These are phyloP conservation scores for Trichonephila clavipes DNA, from an alignment of 1,140 invertebrate species.

Conservation along the genomic window DNA sequence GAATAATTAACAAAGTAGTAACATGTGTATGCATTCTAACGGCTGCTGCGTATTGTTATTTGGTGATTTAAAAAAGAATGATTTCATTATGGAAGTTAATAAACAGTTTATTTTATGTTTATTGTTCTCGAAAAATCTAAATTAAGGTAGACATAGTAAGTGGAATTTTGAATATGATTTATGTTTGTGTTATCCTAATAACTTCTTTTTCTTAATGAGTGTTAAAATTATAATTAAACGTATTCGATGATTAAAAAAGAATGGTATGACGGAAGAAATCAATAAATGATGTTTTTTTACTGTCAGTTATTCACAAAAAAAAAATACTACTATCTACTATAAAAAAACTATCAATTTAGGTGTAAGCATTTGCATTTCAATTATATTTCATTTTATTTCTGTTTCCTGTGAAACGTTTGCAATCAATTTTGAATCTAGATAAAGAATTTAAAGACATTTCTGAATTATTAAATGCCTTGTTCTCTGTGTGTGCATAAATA, in stretches of 20 bases:
- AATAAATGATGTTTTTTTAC: not conserved
- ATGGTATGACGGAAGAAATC: not conserved
- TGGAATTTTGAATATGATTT: too few relatives aligned
- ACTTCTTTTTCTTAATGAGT: too few relatives aligned
- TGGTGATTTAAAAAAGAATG: not conserved
- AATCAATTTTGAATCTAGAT: too few relatives aligned
- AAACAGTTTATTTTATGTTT: not conserved
- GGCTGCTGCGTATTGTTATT: not conserved
- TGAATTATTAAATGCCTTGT: too few relatives aligned
- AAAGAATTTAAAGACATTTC: too few relatives aligned
- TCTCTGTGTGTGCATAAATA: too few relatives aligned
- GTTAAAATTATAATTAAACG: too few relatives aligned
- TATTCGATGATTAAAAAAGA: not conserved
- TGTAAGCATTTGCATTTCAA: not conserved
- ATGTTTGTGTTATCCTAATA: too few relatives aligned
- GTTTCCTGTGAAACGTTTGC: too few relatives aligned
- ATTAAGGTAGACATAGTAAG: too few relatives aligned
- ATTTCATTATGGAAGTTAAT: not conserved
- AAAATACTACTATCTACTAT: too few relatives aligned
- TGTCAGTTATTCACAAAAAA: not conserved
- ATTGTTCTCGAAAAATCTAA: too few relatives aligned
- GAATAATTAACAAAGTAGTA: not conserved
- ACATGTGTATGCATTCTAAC: not conserved
- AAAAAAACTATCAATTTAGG: not conserved
- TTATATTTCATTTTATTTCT: not conserved